Percentiles rank a stretch among this genome's conserved stretches.
Evolutionary conservation across 2,797 vertebrate genomes (phyloP).

Genomic region (Rhabdophis nuchalis): DNA sequence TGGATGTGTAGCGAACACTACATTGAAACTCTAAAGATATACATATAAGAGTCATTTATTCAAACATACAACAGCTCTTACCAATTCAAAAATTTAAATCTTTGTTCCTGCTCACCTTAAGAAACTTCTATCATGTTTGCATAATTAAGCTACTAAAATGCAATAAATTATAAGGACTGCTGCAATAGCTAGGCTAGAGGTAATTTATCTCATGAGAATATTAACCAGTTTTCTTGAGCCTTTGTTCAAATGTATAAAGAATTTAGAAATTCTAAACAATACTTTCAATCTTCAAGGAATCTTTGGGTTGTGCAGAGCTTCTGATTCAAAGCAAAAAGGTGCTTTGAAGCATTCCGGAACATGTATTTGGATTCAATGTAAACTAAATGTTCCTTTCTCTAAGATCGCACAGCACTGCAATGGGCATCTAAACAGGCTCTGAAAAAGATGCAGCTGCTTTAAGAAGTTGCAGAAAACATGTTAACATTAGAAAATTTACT

Average conservation of each 20-base stretch:
- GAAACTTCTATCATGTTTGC: neutral
- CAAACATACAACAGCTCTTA: neutral
- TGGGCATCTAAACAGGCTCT: neutral
- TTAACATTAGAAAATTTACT: neutral
- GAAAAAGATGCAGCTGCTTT: neutral
- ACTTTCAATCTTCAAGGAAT: neutral
- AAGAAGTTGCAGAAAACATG: neutral
- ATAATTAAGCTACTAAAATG: neutral
- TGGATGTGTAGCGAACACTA: constrained; percentile 68
- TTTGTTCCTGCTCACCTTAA: neutral
- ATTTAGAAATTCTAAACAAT: neutral
- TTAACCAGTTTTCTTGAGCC: neutral
- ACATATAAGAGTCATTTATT: constrained; percentile 26
- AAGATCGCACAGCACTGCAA: neutral
- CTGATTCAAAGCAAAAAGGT: neutral
- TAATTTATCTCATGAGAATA: neutral
- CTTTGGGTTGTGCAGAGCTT: neutral
- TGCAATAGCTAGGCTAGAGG: neutral
- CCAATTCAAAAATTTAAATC: constrained; percentile 31
- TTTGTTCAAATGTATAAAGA: neutral
- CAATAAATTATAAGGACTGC: neutral
- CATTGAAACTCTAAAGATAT: constrained; percentile 64
- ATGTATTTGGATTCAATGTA: neutral
- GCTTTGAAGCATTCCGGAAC: neutral
- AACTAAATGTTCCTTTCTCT: neutral